These are phyloP conservation scores for Drosophila quinaria DNA, from an alignment of 2,888 invertebrate genomes.

Conservation along the genomic window DNA sequence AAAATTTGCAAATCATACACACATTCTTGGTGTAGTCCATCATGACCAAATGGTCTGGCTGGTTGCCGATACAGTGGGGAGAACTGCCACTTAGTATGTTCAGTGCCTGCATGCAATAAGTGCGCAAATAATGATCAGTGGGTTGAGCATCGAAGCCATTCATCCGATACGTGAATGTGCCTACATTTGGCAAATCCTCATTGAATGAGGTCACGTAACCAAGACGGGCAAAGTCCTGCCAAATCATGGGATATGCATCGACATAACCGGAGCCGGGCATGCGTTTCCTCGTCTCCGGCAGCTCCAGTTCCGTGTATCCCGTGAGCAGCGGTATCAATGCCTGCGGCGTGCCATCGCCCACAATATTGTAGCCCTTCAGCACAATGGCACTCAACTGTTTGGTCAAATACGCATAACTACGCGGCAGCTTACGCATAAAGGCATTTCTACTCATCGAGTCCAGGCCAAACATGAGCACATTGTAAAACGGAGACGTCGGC, in stretches of 20 bases:
- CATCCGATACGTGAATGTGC: constrained; percentile 95
- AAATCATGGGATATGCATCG: constrained; percentile 94
- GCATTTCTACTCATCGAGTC: constrained; percentile 95
- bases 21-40: constrained; percentile 90
- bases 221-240: constrained; percentile 90
- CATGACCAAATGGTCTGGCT: constrained; percentile 90
- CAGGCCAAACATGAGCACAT: constrained; percentile 94
- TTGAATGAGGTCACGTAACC: constrained; percentile 93
- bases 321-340: constrained; percentile 95
- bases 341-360: constrained; percentile 95
- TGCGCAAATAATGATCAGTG: constrained; percentile 95
- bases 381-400: constrained; percentile 88
- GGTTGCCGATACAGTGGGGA: constrained; percentile 90
- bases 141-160: constrained; percentile 94
- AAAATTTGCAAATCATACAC: constrained; percentile 58
- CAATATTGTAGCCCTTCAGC: constrained; percentile 92
- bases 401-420: constrained; percentile 90
- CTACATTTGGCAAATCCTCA: constrained; percentile 93
- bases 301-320: constrained; percentile 93
- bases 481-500: constrained; percentile 84
- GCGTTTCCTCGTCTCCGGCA: constrained; percentile 93
- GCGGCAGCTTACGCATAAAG: constrained; percentile 92
- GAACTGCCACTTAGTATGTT: constrained; percentile 87
- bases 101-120: constrained; percentile 91
- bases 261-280: constrained; percentile 89